Evolutionary conservation across 1,140 invertebrate genomes (phyloP).

Genomic region (Megalopta genalis): DNA sequence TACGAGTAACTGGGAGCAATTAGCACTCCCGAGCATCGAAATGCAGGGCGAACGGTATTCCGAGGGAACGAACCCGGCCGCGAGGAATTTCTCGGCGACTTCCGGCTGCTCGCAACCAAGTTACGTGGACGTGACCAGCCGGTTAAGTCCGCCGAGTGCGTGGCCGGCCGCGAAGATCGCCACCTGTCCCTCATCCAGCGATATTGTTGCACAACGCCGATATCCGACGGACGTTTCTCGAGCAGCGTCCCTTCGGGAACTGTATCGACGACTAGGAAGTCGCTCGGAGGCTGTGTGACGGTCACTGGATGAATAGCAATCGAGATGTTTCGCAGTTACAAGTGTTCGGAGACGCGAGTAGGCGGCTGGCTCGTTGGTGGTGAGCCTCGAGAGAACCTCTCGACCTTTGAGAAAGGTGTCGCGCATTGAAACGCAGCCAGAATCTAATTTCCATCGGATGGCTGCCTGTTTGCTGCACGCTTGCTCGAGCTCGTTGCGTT

Average conservation of each 20-base stretch:
- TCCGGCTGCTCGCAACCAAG: conserved; percentile 43
- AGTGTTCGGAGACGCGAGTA: too few species aligned
- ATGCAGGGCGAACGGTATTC: conserved; percentile 15
- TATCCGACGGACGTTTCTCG: too few species aligned
- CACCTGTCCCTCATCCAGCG: conserved; percentile 7
- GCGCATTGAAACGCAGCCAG: not conserved
- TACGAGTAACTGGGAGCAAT: not conserved
- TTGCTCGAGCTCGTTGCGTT: not conserved
- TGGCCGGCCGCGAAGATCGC: not conserved
- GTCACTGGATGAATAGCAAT: too few species aligned
- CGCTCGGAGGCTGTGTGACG: too few species aligned
- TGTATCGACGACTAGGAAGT: too few species aligned
- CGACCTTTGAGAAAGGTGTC: conserved; percentile 28
- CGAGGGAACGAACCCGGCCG: conserved; percentile 3
- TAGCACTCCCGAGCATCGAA: not conserved
- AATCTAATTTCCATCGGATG: conserved; percentile 21
- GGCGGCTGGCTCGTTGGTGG: too few species aligned
- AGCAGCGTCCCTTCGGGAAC: too few species aligned
- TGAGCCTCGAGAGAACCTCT: conserved; percentile 1
- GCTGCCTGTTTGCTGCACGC: not conserved
- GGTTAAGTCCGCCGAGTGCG: conserved; percentile 19
- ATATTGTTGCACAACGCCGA: not conserved
- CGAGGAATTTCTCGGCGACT: conserved; percentile 26
- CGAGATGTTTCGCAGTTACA: too few species aligned
- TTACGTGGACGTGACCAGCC: conserved; percentile 31